Evolutionary conservation across 2,888 invertebrate genomes (phyloP).

Genomic region (Macaria liturata): DNA sequence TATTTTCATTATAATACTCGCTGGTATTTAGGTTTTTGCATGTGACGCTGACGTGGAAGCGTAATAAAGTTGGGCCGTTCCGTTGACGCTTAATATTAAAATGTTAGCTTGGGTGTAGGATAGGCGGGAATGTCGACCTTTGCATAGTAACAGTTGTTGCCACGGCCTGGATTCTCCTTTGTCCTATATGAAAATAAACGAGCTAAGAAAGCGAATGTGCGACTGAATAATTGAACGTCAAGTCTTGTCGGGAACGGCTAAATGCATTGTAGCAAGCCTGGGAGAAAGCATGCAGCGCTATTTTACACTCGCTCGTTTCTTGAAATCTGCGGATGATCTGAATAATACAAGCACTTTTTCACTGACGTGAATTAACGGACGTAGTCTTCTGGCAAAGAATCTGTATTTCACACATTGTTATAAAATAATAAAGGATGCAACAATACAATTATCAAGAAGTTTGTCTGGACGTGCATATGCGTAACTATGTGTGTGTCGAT

Average conservation of each 20-base stretch:
- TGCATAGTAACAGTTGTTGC: slow-evolving; percentile 77
- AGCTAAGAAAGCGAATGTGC: slow-evolving; percentile 69
- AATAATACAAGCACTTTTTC: too few species aligned
- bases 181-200: slow-evolving; percentile 75
- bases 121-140: slow-evolving; percentile 47
- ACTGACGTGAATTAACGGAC: too few species aligned
- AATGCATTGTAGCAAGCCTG: slow-evolving; percentile 18
- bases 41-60: slow-evolving; percentile 43
- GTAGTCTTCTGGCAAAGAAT: too few species aligned
- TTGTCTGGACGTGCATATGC: too few species aligned
- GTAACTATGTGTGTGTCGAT: too few species aligned
- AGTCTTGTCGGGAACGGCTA: slow-evolving; percentile 50
- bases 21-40: slow-evolving; percentile 46
- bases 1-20: slow-evolving; percentile 27
- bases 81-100: slow-evolving; percentile 71
- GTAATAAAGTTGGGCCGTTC: slow-evolving; percentile 61
- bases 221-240: slow-evolving; percentile 76
- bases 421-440: too few species aligned
- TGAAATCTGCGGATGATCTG: too few species aligned
- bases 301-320: not conserved
- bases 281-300: not conserved
- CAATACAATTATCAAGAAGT: too few species aligned
- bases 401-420: too few species aligned
- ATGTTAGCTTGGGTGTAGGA: slow-evolving; percentile 40
- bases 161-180: slow-evolving; percentile 75